Evolutionary conservation across 1,140 invertebrate species (phyloP).

Genomic region (Akabosia matsudoensis): DNA sequence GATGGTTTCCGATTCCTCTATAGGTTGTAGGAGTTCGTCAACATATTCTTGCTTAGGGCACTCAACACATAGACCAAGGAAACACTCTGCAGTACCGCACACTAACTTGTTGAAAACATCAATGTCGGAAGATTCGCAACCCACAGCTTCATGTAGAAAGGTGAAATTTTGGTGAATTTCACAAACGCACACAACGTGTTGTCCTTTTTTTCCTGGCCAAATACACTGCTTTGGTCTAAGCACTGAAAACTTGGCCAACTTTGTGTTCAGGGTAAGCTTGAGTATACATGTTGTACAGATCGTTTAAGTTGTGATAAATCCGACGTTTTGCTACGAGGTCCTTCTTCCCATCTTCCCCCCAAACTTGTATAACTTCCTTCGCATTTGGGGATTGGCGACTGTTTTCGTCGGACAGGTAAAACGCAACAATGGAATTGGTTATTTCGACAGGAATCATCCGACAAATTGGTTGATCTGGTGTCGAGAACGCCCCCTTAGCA

Average conservation of each 20-base stretch:
- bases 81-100: no score
- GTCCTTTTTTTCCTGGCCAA: background rate
- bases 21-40: no score
- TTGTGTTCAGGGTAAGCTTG: background rate
- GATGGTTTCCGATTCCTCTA: no score
- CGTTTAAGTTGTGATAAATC: background rate
- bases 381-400: background rate
- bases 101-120: no score
- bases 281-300: background rate
- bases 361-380: background rate
- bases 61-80: no score
- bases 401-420: background rate
- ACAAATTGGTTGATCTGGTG: background rate
- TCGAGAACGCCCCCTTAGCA: background rate
- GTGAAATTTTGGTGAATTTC: background rate
- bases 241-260: background rate
- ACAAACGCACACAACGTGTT: background rate
- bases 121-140: no score
- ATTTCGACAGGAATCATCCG: background rate
- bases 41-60: no score
- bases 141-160: background rate
- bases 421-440: background rate
- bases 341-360: background rate
- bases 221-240: constrained; percentile 2
- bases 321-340: background rate